A percentile compares a stretch with the other conserved stretches of the same genome.
Evolutionary conservation across 2,797 vertebrate genomes (phyloP).

Genomic region (Xerus rutilus): DNA sequence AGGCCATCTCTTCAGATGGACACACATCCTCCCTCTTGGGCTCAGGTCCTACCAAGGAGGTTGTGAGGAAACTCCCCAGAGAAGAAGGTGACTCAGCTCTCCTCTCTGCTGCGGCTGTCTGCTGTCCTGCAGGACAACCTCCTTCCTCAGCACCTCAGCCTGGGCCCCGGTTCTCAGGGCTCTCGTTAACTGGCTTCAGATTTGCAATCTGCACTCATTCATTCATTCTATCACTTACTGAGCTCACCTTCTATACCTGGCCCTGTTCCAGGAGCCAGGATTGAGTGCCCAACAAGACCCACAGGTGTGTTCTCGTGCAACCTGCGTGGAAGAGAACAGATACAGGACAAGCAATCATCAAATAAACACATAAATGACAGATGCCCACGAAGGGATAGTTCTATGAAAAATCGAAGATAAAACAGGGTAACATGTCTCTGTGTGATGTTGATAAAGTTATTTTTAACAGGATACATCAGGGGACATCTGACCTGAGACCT

Average conservation of each 20-base stretch:
- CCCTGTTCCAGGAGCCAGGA: not conserved
- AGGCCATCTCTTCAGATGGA: not conserved
- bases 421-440: not conserved
- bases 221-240: not conserved
- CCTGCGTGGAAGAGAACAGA: not conserved
- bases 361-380: not conserved
- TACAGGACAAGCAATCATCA: not conserved
- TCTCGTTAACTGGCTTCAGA: not conserved
- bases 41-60: not conserved
- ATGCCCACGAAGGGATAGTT: not conserved
- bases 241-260: not conserved
- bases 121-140: not conserved
- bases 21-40: not conserved
- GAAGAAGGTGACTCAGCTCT: not conserved
- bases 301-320: not conserved
- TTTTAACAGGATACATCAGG: not conserved
- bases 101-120: not conserved
- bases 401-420: constrained; percentile 22
- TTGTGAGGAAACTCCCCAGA: not conserved
- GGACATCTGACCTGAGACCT: not conserved
- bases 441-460: not conserved
- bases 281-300: not conserved
- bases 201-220: not conserved
- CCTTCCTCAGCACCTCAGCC: not conserved
- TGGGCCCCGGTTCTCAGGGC: not conserved